Evolutionary conservation across 2,888 invertebrate genomes (phyloP), one percentile per base, ranked within the genome.

Genomic region (Sesia apiformis): DNA sequence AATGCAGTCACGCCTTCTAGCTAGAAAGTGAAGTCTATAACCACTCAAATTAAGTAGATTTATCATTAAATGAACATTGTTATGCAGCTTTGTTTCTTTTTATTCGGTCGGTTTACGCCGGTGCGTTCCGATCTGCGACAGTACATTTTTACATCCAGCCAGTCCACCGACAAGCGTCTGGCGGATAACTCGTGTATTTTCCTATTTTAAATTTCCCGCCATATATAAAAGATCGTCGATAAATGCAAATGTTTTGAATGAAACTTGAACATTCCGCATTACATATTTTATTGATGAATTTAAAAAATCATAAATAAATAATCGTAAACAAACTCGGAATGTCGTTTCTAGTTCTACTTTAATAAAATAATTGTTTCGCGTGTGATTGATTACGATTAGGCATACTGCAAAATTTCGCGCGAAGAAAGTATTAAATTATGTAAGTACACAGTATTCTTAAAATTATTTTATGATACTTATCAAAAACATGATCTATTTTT

Each of bases 31-130:
- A 82, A 80, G 61, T 53, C 61, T 57, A 61, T 59, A 81, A 60
- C 70, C 82, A 72, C 64, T 80, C 64, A 62, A 59, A 59, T 69
- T 55, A 60, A 70, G 69, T 74, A 54, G 77, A 65, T 63, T 61
- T 57, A 60, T 63, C 58, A 61, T 60, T 58, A 55, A 61, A 62
- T 58, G 60, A 58, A 64, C 62, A 71, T 56, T 58, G 62, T 70
- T 66, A 70, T 70, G 75, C 4, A 71, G 69, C 70, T 64, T 67
- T 69, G 72, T 72, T 69, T 69, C 72, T 73, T 80, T 67, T 61
- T 72, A 82, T 76, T 82, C 63, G 72, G 84, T 79, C 74, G 85
- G 84, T 67, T 84, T 74, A 80, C 74, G 74, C 82, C 77, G 76
- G 84, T 79, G 74, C 78, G 76, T 76, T 79, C 73, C 78, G 70